These are phyloP conservation scores for Tamandua tetradactyla DNA, from an alignment of 2,797 vertebrate species.

Conservation along the genomic window DNA sequence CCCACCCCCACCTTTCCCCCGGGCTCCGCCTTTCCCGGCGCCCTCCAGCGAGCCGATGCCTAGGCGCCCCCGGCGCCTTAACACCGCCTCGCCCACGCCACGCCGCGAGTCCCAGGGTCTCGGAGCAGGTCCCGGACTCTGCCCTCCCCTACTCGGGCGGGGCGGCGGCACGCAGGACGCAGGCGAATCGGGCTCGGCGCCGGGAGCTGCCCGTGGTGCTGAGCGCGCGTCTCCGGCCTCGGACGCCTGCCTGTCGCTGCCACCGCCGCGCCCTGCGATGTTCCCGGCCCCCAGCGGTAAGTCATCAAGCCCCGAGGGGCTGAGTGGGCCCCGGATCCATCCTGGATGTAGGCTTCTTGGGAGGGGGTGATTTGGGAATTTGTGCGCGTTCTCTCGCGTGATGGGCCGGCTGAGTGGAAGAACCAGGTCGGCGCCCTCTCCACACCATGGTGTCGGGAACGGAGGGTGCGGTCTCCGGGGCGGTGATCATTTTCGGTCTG, in stretches of 20 bases:
- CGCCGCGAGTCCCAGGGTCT: background rate
- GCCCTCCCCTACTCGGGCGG: background rate
- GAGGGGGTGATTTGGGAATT: background rate
- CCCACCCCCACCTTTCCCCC: too few species aligned
- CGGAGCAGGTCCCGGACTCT: too few species aligned
- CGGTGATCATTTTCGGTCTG: background rate
- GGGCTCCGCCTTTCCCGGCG: too few species aligned
- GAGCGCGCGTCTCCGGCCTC: constrained; percentile 23
- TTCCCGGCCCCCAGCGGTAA: constrained; percentile 44
- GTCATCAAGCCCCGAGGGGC: constrained; percentile 4
- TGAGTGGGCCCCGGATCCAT: background rate
- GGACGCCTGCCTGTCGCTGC: background rate
- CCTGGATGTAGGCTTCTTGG: background rate
- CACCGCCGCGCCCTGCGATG: background rate
- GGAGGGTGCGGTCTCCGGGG: background rate
- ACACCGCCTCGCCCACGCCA: background rate
- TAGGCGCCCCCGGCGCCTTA: too few species aligned
- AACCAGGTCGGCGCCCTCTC: background rate
- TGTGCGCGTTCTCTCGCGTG: background rate
- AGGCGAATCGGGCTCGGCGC: background rate
- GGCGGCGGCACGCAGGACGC: background rate
- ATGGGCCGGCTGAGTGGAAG: background rate
- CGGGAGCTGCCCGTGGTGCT: constrained; percentile 82
- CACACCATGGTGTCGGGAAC: background rate
- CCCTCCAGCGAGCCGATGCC: background rate